Evolutionary conservation across 2,797 vertebrate species (phyloP).

Genomic region (Danio albolineatus): DNA sequence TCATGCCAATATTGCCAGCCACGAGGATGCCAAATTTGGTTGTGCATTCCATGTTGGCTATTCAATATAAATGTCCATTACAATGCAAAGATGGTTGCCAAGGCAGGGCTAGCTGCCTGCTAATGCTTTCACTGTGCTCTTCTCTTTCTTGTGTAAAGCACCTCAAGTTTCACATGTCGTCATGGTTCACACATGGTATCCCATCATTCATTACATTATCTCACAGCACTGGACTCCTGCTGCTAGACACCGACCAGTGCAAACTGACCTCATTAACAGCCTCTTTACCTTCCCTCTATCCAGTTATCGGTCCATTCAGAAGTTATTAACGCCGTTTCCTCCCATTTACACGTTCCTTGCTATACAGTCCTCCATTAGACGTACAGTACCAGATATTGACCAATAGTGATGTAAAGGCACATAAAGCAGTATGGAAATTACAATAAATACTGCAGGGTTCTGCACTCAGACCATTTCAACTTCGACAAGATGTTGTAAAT

Average conservation of each 20-base stretch:
- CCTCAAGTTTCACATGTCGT: constrained; percentile 9
- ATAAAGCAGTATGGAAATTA: background rate
- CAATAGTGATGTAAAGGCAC: background rate
- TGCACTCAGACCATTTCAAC: background rate
- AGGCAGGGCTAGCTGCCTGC: background rate
- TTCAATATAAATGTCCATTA: constrained; percentile 1
- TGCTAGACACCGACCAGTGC: background rate
- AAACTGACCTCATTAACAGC: constrained; percentile 34
- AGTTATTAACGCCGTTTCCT: constrained; percentile 14
- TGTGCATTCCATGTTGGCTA: constrained; percentile 4
- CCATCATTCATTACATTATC: constrained; percentile 27
- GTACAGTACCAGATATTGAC: constrained; percentile 17
- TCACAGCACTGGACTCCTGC: constrained; percentile 31
- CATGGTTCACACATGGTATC: constrained; percentile 7
- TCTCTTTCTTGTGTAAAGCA: background rate
- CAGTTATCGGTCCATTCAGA: constrained; percentile 41
- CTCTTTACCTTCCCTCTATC: constrained; percentile 20
- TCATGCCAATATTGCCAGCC: background rate
- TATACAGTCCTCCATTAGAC: constrained; percentile 33
- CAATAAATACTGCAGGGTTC: background rate
- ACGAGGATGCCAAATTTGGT: background rate
- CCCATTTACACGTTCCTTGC: background rate
- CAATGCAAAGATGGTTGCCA: background rate
- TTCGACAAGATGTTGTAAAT: background rate
- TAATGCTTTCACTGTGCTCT: too few species aligned